Percentiles rank a stretch among this genome's conserved stretches.
phyloP scores from a whole-genome alignment of 2,797 vertebrate species.

The Peromyscus nudipes region DNA sequence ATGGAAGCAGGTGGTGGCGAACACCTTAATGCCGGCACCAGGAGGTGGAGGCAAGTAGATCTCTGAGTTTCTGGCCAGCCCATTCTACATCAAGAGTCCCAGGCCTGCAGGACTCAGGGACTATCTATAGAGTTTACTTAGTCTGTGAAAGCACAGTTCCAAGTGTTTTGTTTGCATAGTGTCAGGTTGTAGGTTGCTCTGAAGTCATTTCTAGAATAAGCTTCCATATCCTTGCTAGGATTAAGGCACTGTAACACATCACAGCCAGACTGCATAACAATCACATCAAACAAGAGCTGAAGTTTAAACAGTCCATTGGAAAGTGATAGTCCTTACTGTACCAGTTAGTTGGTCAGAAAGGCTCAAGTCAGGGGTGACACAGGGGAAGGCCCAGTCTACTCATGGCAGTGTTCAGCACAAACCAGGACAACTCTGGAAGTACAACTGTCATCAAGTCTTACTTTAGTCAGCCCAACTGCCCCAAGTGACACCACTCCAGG shows the following conservation, averaged over 20 bases:
- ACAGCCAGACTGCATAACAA: constrained; percentile 34
- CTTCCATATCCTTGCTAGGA: constrained; percentile 43
- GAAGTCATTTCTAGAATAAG: constrained; percentile 60
- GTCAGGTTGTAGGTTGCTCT: constrained; percentile 47
- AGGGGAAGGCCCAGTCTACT: not conserved
- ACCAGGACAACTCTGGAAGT: constrained; percentile 14
- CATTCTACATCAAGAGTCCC: not conserved
- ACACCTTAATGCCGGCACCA: not conserved
- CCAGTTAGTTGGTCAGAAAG: constrained; percentile 59
- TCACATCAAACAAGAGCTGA: constrained; percentile 52
- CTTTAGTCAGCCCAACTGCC: constrained; percentile 59
- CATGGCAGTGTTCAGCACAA: constrained; percentile 19
- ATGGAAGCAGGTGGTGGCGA: not conserved
- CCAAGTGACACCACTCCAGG: constrained; percentile 71
- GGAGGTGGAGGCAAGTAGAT: not conserved
- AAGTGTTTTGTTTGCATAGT: constrained; percentile 60
- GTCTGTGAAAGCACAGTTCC: constrained; percentile 50
- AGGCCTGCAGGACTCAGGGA: not conserved
- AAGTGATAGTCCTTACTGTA: constrained; percentile 32
- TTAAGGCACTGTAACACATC: constrained; percentile 75
- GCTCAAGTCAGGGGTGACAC: not conserved
- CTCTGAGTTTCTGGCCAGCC: not conserved
- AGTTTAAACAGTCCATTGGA: constrained; percentile 44
- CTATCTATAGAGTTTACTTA: not conserved
- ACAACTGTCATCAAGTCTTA: constrained; percentile 31